Evolutionary conservation across 2,113 vertebrate species (phyloP).

Genomic region (Strix uralensis): DNA sequence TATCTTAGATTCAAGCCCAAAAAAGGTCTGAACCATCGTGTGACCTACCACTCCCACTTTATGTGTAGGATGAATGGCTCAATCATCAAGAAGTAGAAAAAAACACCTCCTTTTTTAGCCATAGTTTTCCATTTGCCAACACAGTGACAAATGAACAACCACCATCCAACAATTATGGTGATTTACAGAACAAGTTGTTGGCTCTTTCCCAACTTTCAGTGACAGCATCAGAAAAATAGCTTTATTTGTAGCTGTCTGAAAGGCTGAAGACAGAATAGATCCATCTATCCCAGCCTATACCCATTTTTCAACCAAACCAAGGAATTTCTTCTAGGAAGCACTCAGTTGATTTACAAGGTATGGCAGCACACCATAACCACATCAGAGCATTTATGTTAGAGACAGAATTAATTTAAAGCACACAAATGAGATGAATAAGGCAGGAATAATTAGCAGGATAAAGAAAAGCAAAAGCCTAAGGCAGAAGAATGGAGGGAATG

Average conservation of each 20-base stretch:
- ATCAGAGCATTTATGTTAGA: neutral
- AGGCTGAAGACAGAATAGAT: neutral
- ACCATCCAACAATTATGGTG: neutral
- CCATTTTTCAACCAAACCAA: neutral
- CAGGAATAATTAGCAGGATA: neutral
- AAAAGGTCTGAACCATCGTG: fast-evolving
- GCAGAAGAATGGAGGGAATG: conserved; percentile 29
- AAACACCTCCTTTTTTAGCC: neutral
- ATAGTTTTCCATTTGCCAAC: neutral
- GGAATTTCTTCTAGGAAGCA: neutral
- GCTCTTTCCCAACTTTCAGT: neutral
- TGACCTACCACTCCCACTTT: neutral
- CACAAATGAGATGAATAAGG: neutral
- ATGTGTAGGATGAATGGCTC: neutral
- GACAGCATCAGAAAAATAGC: neutral
- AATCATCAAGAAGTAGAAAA: neutral
- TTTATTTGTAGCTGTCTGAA: neutral
- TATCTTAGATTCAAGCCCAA: neutral
- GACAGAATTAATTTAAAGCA: conserved; percentile 3
- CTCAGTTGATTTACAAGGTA: neutral
- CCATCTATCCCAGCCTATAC: neutral
- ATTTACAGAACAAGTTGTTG: neutral
- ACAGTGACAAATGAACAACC: neutral
- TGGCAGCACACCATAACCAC: neutral
- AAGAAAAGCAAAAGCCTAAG: conserved; percentile 43